These are phyloP conservation scores for Todus mexicanus DNA, from an alignment of 2,797 vertebrate genomes.

Conservation along the genomic window DNA sequence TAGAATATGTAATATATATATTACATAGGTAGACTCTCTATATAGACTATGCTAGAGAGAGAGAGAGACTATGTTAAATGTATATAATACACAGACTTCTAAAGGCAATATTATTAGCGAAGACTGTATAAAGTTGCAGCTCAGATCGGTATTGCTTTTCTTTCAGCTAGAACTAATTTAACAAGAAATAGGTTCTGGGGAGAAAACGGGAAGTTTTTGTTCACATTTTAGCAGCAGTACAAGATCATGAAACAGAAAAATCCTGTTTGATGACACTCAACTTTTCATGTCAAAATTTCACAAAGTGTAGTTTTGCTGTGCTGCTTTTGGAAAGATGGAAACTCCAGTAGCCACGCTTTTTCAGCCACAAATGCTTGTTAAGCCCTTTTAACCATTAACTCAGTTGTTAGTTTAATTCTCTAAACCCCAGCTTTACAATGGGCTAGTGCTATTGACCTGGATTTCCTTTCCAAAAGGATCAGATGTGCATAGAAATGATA, in stretches of 20 bases:
- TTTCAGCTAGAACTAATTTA: background rate
- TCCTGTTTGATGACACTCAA: background rate
- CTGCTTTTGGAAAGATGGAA: background rate
- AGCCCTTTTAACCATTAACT: background rate
- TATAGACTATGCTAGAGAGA: no score
- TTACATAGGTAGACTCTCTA: no score
- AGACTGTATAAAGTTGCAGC: background rate
- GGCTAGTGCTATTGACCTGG: background rate
- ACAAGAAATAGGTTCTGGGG: background rate
- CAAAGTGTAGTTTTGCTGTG: background rate
- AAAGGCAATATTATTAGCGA: background rate
- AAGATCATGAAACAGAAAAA: background rate
- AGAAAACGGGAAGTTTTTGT: background rate
- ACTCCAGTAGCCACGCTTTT: background rate
- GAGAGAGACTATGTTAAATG: no score
- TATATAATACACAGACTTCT: no score
- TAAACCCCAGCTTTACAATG: background rate
- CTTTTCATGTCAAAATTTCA: background rate
- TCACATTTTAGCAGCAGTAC: background rate
- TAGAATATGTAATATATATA: no score
- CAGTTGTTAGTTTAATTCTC: background rate
- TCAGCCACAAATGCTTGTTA: background rate
- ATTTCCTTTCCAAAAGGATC: background rate
- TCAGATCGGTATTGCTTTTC: background rate
- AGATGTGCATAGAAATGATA: background rate